Percentiles rank a stretch among this genome's conserved stretches.
phyloP scores from a whole-genome alignment of 2,888 invertebrate species.

The Nephrotoma appendiculata region DNA sequence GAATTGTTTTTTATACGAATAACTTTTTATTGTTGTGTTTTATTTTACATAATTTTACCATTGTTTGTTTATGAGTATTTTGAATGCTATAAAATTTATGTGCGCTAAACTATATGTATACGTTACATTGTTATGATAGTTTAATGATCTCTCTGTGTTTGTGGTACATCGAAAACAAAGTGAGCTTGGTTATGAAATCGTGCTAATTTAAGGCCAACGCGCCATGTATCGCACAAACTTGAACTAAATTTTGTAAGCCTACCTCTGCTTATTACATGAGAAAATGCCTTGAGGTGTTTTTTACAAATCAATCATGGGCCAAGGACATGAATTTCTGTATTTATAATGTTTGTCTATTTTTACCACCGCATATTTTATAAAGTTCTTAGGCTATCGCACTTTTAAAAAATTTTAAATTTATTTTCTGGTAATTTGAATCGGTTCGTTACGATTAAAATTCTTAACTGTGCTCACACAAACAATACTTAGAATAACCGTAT shows the following conservation, averaged over 20 bases:
- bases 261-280: neutral
- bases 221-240: neutral
- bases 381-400: neutral
- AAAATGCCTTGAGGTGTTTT: neutral
- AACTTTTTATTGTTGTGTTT: neutral
- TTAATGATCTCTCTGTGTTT: neutral
- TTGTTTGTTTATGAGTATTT: neutral
- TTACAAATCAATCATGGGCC: neutral
- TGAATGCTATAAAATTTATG: neutral
- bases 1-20: neutral
- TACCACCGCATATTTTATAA: neutral
- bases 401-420: neutral
- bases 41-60: neutral
- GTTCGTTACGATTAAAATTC: neutral
- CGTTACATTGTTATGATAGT: neutral
- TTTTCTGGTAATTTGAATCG: neutral
- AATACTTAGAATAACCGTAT: neutral
- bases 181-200: neutral
- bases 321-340: neutral
- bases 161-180: neutral
- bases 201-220: neutral
- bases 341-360: neutral
- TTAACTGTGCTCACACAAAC: neutral
- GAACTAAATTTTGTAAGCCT: neutral
- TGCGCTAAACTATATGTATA: neutral